A percentile compares a stretch with the other conserved stretches of the same genome.
These are phyloP conservation scores for Tetramorium parvispinum DNA, from an alignment of 1,140 invertebrate genomes.

Conservation along the genomic window DNA sequence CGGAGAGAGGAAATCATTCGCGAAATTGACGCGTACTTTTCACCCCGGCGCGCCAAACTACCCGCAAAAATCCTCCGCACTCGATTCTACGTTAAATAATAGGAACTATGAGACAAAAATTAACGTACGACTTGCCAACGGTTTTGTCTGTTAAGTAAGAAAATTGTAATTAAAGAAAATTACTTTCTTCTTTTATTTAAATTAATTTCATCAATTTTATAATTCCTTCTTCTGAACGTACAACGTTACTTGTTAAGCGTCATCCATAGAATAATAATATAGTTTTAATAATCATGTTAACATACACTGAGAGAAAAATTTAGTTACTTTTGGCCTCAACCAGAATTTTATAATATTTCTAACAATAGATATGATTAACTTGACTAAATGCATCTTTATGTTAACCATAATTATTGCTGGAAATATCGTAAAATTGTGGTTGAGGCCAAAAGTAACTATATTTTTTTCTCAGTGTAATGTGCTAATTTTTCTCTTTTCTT, in stretches of 20 bases:
- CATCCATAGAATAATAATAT: not conserved
- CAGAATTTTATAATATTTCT: no score
- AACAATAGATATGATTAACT: no score
- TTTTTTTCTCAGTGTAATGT: not conserved
- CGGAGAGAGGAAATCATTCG: conserved; percentile 21
- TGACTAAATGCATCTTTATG: no score
- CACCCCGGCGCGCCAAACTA: not conserved
- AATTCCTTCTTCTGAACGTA: not conserved
- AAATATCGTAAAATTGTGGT: no score
- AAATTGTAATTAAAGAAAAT: no score
- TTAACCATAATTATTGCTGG: no score
- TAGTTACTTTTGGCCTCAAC: no score
- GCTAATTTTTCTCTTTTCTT: not conserved
- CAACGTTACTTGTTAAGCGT: not conserved
- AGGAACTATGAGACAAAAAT: not conserved
- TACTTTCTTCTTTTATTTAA: not conserved
- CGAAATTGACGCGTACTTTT: conserved; percentile 31
- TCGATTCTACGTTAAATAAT: not conserved
- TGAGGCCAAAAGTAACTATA: no score
- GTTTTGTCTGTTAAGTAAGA: no score
- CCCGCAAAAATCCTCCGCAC: not conserved
- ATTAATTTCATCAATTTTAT: not conserved
- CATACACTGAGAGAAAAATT: no score
- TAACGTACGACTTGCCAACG: not conserved
- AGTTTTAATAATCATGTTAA: not conserved